Evolutionary conservation across 2,113 vertebrate genomes (phyloP), one percentile per base, ranked within the genome.

Genomic region (Hydrochoerus hydrochaeris): DNA sequence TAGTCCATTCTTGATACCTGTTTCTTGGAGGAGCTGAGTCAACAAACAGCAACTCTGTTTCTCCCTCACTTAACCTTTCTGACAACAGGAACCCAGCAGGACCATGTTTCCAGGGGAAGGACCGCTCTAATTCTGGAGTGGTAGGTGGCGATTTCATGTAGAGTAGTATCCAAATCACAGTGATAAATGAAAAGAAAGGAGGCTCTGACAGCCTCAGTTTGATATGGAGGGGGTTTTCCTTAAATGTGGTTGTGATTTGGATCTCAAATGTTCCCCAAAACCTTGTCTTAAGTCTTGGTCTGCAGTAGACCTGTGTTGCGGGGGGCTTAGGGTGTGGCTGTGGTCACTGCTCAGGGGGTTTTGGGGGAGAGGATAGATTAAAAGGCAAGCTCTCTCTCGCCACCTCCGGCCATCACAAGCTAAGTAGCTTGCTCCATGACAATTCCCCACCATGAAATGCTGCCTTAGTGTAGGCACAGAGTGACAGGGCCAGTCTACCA

Each of bases 51-150:
- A 54, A 92, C 16, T 77, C 38, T 78, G 17, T 44, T 62, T 73
- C 91, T 58, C 17, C n/a, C 32, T 84, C 30, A 77, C 38, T 57
- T 83, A 38, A 89, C 46, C 54, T 83, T 96, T 84, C 60, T 4
- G 0, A 84, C 38, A 73, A 91, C 13, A 86, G 52, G 80, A 60
- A 46, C 4, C 4, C 5, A 26, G 35, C 49, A 75, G 30, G 19
- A 24, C 26, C 9, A 13, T 30, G 52, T 73, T 87, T 87, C 81
- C 60, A 83, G 4, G 16, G 38, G n/a, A 80, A 2, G 41, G 14
- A 60, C 3, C 7, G 14, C 5, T 14, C 6, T 11, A 16, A 19
- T 30, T 44, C 3, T 1, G 2, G 62, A 19, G 62, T 0, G 13
- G 60, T 91, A 30, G 46, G 10, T 32, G 54, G 32, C 30, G 60